phyloP scores from a whole-genome alignment of 2,797 vertebrate species.

The Anabas testudineus region DNA sequence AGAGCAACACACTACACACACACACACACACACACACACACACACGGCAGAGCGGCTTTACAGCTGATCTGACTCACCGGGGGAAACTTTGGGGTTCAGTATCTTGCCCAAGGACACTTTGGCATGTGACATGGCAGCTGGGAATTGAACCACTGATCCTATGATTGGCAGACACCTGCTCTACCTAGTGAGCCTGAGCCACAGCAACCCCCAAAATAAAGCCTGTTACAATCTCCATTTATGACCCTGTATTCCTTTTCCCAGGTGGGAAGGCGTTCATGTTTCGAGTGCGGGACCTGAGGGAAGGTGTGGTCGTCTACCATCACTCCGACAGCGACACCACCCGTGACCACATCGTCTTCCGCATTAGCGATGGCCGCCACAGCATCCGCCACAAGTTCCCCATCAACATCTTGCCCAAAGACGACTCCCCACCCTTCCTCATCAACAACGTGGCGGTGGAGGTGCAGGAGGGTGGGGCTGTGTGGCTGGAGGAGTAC shows the following conservation, averaged over 20 bases:
- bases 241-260: neutral
- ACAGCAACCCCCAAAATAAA: too few relatives aligned
- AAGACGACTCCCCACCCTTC: conserved; percentile 82
- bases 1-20: too few relatives aligned
- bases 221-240: too few relatives aligned
- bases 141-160: too few relatives aligned
- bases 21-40: too few relatives aligned
- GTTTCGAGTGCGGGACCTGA: conserved; percentile 82
- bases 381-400: conserved; percentile 83
- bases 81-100: too few relatives aligned
- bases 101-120: too few relatives aligned
- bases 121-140: too few relatives aligned
- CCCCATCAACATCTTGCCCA: conserved; percentile 80
- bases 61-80: too few relatives aligned
- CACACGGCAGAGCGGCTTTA: too few relatives aligned
- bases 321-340: conserved; percentile 85
- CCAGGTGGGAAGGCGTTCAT: conserved; percentile 87
- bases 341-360: conserved; percentile 79
- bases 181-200: too few relatives aligned
- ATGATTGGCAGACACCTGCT: too few relatives aligned
- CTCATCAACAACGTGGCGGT: conserved; percentile 81
- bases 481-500: conserved; percentile 65
- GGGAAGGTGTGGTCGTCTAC: conserved; percentile 79
- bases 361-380: conserved; percentile 83
- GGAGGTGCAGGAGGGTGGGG: conserved; percentile 71